Conservation (phyloP, 2,797 vertebrate species). For the Glyptemys insculpta region DNA sequence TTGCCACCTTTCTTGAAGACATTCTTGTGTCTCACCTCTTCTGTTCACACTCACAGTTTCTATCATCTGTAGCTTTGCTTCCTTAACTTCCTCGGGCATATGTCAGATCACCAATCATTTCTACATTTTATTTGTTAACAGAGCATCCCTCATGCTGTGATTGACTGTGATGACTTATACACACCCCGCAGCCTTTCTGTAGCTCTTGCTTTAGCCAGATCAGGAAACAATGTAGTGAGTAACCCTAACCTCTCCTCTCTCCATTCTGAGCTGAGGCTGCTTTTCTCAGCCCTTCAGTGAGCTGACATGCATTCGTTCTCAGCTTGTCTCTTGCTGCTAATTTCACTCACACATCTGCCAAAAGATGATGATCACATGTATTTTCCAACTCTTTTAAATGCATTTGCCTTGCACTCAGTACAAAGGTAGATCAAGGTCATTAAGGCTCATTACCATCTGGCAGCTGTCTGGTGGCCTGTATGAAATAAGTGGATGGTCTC, state of each 20-base stretch:
- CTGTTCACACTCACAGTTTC: slow-evolving; percentile 4
- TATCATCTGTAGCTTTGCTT: background rate
- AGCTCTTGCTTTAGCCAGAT: background rate
- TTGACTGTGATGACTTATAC: background rate
- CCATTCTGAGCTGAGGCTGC: background rate
- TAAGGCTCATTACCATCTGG: slow-evolving; percentile 41
- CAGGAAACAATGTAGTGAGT: background rate
- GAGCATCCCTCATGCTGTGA: background rate
- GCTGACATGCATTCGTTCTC: slow-evolving; percentile 53
- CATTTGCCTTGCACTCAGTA: slow-evolving; percentile 59
- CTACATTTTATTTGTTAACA: background rate
- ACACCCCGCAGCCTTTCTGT: background rate
- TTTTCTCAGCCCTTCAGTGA: slow-evolving; percentile 7
- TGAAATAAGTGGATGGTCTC: background rate
- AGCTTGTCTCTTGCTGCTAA: slow-evolving; percentile 64
- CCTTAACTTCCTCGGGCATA: background rate
- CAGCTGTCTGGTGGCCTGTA: slow-evolving; percentile 64
- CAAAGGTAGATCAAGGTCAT: slow-evolving; percentile 55
- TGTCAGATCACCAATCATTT: background rate
- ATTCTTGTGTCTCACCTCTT: slow-evolving; percentile 23
- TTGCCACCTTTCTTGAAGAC: background rate
- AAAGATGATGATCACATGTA: slow-evolving; percentile 23
- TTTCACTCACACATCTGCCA: slow-evolving; percentile 70
- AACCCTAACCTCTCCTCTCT: background rate
- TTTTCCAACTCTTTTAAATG: slow-evolving; percentile 31